Conservation (phyloP, 2,797 vertebrate species). For the Fistularia tabacaria region DNA sequence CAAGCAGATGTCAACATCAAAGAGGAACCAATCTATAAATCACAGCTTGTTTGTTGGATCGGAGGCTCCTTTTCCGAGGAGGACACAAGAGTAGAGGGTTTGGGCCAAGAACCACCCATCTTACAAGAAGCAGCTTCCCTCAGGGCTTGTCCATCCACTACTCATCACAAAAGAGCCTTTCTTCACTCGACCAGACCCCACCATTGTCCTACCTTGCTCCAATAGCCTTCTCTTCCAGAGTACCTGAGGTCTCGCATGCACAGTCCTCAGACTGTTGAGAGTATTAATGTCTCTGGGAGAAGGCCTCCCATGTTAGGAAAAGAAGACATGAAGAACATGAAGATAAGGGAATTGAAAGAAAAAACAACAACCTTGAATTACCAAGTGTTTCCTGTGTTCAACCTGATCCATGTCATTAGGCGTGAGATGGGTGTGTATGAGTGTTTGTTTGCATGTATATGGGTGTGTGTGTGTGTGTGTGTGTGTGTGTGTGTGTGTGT, state of each 20-base stretch:
- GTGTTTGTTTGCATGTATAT: constrained; percentile 59
- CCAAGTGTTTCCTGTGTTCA: constrained; percentile 63
- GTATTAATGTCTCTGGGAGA: constrained; percentile 65
- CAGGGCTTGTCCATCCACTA: constrained; percentile 66
- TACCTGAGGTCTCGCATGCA: constrained; percentile 62
- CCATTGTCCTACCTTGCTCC: constrained; percentile 70
- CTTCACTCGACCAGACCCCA: constrained; percentile 60
- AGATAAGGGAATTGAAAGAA: constrained; percentile 20
- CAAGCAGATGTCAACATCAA: constrained; percentile 77
- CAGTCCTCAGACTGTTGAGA: constrained; percentile 52
- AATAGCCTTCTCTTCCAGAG: constrained; percentile 60
- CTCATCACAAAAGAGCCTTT: constrained; percentile 74
- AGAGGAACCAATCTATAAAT: constrained; percentile 73
- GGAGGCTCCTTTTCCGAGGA: constrained; percentile 56
- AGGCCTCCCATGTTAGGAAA: constrained; percentile 52
- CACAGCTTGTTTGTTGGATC: constrained; percentile 67
- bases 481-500: constrained; percentile 21
- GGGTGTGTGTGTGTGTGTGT: constrained; percentile 19
- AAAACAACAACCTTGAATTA: constrained; percentile 66
- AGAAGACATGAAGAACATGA: constrained; percentile 47
- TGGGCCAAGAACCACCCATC: constrained; percentile 72
- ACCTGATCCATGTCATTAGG: constrained; percentile 66
- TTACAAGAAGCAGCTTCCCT: constrained; percentile 68
- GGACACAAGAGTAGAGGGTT: constrained; percentile 67
- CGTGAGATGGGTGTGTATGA: constrained; percentile 51